These are phyloP conservation scores for Tachystola acroxantha DNA, from an alignment of 2,888 invertebrate genomes.

Conservation along the genomic window DNA sequence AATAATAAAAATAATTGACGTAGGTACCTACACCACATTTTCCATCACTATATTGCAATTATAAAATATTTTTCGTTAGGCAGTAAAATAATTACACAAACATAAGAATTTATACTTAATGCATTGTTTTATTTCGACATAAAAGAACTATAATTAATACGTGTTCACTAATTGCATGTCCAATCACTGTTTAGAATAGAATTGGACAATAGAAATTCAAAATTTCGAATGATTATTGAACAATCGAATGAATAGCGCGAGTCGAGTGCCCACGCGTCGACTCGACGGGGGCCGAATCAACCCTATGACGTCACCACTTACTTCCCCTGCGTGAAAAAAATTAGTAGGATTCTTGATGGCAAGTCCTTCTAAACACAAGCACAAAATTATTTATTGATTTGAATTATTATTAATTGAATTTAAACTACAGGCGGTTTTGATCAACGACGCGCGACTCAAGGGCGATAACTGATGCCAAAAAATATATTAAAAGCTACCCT, in stretches of 20 bases:
- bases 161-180: conserved; percentile 41
- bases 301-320: conserved; percentile 6
- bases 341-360: neutral
- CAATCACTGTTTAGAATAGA: conserved; percentile 34
- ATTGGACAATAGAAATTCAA: conserved; percentile 44
- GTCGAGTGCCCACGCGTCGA: conserved; percentile 57
- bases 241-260: conserved; percentile 50
- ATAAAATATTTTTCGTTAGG: conserved; percentile 14
- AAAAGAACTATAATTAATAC: conserved; percentile 19
- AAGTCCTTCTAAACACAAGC: neutral
- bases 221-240: conserved; percentile 56
- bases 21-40: too few relatives aligned
- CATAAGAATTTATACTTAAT: too few relatives aligned
- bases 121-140: conserved; percentile 18
- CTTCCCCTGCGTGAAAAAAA: neutral
- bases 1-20: too few relatives aligned
- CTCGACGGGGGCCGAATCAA: conserved; percentile 27
- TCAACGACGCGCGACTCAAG: too few relatives aligned
- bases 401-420: too few relatives aligned
- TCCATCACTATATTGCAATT: too few relatives aligned
- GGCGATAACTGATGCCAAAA: too few relatives aligned
- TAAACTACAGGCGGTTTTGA: too few relatives aligned
- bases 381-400: too few relatives aligned
- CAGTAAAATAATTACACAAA: conserved; percentile 2
- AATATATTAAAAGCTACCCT: too few relatives aligned